Conservation (phyloP, 2,797 vertebrate genomes). For the Stomatorhinus walkeri region DNA sequence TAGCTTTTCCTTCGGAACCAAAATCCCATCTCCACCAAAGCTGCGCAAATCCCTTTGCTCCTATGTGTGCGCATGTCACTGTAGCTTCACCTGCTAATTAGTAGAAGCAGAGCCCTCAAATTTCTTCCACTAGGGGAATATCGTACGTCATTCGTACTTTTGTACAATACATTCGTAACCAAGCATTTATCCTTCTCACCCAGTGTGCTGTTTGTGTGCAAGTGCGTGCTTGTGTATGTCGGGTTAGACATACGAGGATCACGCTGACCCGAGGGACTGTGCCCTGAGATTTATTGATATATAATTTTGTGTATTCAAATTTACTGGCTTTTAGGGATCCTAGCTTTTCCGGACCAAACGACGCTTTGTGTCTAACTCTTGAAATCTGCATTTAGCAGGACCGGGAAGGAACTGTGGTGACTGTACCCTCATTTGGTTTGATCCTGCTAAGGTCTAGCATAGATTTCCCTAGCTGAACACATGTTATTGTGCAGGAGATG, state of each 20-base stretch:
- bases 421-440: neutral
- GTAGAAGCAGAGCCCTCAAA: neutral
- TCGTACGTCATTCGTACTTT: neutral
- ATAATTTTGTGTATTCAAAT: neutral
- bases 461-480: neutral
- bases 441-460: neutral
- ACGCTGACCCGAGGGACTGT: neutral
- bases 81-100: neutral
- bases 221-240: neutral
- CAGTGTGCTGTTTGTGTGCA: neutral
- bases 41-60: neutral
- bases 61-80: neutral
- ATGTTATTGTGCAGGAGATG: slow-evolving; percentile 9
- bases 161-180: neutral
- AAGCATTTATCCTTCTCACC: neutral
- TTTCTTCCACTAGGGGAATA: neutral
- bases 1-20: neutral
- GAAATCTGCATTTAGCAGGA: neutral
- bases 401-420: neutral
- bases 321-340: neutral
- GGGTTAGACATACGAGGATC: neutral
- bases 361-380: neutral
- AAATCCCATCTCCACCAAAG: neutral
- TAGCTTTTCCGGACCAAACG: neutral
- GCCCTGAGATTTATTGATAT: neutral